Conservation (phyloP, 2,888 invertebrate species). For the Protonemura montana region DNA sequence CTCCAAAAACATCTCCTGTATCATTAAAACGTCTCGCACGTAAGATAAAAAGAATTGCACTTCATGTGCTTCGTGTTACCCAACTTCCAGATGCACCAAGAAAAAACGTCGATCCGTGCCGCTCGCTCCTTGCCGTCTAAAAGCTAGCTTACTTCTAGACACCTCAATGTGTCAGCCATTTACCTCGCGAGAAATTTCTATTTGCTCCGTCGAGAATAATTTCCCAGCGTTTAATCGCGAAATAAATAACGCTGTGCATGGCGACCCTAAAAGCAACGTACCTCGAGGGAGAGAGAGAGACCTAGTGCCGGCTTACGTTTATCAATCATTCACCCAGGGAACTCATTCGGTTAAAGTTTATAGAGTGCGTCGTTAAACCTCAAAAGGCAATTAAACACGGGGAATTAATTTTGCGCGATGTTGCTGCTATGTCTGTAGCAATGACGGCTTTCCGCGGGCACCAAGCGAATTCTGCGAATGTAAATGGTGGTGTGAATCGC, state of each 20-base stretch:
- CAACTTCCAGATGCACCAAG: too few relatives aligned
- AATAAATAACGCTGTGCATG: neutral
- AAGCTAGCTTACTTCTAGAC: too few relatives aligned
- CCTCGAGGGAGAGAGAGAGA: too few relatives aligned
- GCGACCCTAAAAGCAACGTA: neutral
- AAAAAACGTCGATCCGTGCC: neutral
- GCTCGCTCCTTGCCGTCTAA: neutral
- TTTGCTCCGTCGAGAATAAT: neutral
- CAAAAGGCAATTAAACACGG: neutral
- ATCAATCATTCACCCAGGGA: neutral
- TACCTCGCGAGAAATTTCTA: neutral
- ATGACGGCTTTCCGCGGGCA: too few relatives aligned
- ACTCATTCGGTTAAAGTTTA: neutral
- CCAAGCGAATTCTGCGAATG: neutral
- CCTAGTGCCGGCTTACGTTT: neutral
- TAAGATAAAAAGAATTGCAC: too few relatives aligned
- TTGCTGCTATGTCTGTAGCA: too few relatives aligned
- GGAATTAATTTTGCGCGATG: neutral
- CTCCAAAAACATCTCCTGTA: neutral
- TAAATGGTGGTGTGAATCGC: neutral
- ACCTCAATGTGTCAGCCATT: neutral
- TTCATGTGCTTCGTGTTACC: too few relatives aligned
- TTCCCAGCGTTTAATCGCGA: neutral
- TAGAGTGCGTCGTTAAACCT: slow-evolving; percentile 2
- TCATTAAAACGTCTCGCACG: too few relatives aligned